Percentiles rank a stretch among this genome's conserved stretches.
These are phyloP conservation scores for Clarias pachynema DNA, from an alignment of 2,797 vertebrate genomes.

Conservation along the genomic window DNA sequence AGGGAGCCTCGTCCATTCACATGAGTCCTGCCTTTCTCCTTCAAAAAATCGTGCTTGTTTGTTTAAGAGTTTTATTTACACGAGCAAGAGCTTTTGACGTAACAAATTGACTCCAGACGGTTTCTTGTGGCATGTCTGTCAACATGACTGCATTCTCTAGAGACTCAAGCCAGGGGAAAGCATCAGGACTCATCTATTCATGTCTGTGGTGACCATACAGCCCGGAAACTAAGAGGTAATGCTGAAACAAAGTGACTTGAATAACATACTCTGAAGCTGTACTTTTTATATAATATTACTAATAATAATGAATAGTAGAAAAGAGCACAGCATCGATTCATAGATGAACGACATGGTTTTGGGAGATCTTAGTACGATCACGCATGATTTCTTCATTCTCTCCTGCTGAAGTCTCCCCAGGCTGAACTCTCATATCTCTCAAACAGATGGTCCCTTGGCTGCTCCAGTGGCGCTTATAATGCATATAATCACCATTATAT, in stretches of 20 bases:
- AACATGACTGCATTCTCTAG: conserved; percentile 71
- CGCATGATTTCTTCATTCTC: not conserved
- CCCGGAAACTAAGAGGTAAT: not conserved
- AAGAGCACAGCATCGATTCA: not conserved
- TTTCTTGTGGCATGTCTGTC: conserved; percentile 77
- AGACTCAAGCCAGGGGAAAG: conserved; percentile 58
- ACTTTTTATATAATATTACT: not conserved
- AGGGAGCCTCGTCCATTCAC: conserved; percentile 41
- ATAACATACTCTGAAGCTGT: not conserved
- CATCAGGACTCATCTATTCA: conserved; percentile 36
- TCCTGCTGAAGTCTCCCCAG: not conserved
- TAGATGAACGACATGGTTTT: not conserved
- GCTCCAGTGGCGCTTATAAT: not conserved
- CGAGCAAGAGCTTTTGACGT: conserved; percentile 74
- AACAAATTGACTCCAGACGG: conserved; percentile 80
- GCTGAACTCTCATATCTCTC: not conserved
- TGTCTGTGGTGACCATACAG: conserved; percentile 26
- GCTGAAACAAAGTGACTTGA: not conserved
- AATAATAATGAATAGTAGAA: not conserved
- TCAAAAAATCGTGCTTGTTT: conserved; percentile 72
- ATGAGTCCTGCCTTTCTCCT: conserved; percentile 56
- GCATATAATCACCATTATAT: not conserved
- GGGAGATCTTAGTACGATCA: not conserved
- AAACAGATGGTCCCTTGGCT: not conserved
- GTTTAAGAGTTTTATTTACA: conserved; percentile 79